Evolutionary conservation across 2,113 vertebrate species (phyloP), one percentile per base, ranked within the genome.

Genomic region (Percopsis transmontana): DNA sequence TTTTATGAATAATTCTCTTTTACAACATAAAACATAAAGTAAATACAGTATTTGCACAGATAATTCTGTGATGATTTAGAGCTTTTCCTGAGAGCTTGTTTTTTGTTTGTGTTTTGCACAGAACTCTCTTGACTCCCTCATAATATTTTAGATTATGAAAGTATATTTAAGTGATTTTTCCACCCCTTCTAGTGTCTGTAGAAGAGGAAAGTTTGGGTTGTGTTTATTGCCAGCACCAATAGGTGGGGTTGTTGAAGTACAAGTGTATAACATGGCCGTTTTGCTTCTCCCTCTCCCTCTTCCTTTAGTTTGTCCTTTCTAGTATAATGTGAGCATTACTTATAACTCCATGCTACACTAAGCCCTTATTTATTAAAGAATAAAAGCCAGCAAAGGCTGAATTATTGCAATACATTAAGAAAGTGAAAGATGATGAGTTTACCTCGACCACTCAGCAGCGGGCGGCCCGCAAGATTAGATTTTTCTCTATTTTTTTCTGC

Each of bases 371-470:
- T 92, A 92, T 92, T 91, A 91, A 88, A 90, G 82, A 90, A 88
- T 88, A 90, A 88, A 90, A 87, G 79, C 85, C 80, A 75, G 85
- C 85, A 89, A 88, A 86, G 84, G 81, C 87, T 89, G 89, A 93
- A 91, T 91, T 89, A 93, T 92, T 87, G 79, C 85, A 83, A 83
- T 84, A 81, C 83, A 90, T 91, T 92, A 87, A 79, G 83, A 88
- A 89, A 91, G 90, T 91, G 89, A 91, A 91, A 88, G 89, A 91
- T 91, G 88, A 91, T 91, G 88, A 90, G 88, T 88, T 91, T 90
- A 89, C 87, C 79, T 84, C 74, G 72, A 87, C 87, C 85, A 88
- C 81, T 90, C 81, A 72, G 62, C 63, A 70, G 79, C 71, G 70
- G 81, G 78, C 66, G 58, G 83, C 82, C 87, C 77, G 75, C 70